A percentile compares a stretch with the other conserved stretches of the same genome.
These are phyloP conservation scores for Hephaestus fuliginosus DNA, from an alignment of 2,797 vertebrate genomes.

Conservation along the genomic window DNA sequence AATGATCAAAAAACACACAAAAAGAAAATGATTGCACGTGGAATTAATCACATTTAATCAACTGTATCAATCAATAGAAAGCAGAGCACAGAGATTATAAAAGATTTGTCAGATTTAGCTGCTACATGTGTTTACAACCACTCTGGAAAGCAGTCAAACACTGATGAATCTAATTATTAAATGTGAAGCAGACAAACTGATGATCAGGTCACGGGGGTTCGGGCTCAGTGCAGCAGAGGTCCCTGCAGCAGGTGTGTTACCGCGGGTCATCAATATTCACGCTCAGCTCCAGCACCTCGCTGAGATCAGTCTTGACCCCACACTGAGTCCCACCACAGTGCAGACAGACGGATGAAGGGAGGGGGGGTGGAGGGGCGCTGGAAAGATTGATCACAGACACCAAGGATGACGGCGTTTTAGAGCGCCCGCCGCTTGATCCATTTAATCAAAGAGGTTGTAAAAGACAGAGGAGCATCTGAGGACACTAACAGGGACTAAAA, in stretches of 20 bases:
- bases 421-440: conserved; percentile 42
- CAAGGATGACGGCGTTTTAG: conserved; percentile 46
- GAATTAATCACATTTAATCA: neutral
- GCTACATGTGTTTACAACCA: neutral
- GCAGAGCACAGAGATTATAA: neutral
- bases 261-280: conserved; percentile 63
- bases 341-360: conserved; percentile 33
- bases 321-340: conserved; percentile 49
- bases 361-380: conserved; percentile 8
- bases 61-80: neutral
- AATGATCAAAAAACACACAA: neutral
- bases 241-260: conserved; percentile 60
- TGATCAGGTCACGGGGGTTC: neutral
- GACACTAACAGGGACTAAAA: conserved; percentile 11
- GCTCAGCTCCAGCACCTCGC: conserved; percentile 51
- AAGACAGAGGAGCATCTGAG: conserved; percentile 37
- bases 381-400: conserved; percentile 63
- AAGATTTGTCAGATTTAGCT: neutral
- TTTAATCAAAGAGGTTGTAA: conserved; percentile 58
- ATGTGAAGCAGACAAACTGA: neutral
- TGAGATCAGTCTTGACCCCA: conserved; percentile 69
- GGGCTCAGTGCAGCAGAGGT: conserved; percentile 24
- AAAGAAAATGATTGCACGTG: neutral
- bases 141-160: neutral
- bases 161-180: conserved; percentile 10